Base-by-base conservation (phyloP, 2,888 invertebrate genomes). In the Hirudinaria manillensis region DNA sequence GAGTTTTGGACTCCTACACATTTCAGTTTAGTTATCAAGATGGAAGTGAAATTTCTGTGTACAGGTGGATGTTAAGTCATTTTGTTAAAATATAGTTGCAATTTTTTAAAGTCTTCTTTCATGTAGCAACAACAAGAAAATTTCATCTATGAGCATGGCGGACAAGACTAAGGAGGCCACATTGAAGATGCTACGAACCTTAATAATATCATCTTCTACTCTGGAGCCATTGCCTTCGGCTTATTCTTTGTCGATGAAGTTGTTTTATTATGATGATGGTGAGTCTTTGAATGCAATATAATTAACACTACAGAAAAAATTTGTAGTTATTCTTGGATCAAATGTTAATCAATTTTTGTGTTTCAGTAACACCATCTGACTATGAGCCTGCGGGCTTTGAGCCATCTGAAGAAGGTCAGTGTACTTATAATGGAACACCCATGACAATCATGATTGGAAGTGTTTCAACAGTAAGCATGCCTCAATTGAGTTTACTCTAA, bases 331-430 rank as follows among this genome's bases (percentile, higher is more conserved):
- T 16, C 16, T 45, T 16, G 16, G 10, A 16, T 45, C 16, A 16
- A 45, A 16, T 10, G 36, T 10, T 36, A 36, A 36, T 36, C 29
- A n/a, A 27, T 32, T 51, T 3, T 72, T 72, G 6, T 29, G 21
- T 7, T 27, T 72, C 7, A 86, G 86, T 85, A 24, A 86, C 86
- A 4, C 86, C 86, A 53, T 70, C 79, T 32, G 84, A 85, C 77
- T 86, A 86, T 81, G 85, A 86, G 76, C 86, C 86, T 4, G 84
- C 84, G 72, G 86, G 86, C 70, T 86, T 86, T 78, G 81, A 81
- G 66, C 75, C 84, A 51, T 80, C 83, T 34, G 81, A 81, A 32
- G 78, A 77, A 75, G 78, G 70, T 70, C 78, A 71, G 72, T 85
- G 84, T 78, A 77, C 76, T 4, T 86, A 84, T 81, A 82, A 82